A percentile compares a stretch with the other conserved stretches of the same genome.
Evolutionary conservation across 1,140 invertebrate species (phyloP).

Genomic region (Pinna nobilis): DNA sequence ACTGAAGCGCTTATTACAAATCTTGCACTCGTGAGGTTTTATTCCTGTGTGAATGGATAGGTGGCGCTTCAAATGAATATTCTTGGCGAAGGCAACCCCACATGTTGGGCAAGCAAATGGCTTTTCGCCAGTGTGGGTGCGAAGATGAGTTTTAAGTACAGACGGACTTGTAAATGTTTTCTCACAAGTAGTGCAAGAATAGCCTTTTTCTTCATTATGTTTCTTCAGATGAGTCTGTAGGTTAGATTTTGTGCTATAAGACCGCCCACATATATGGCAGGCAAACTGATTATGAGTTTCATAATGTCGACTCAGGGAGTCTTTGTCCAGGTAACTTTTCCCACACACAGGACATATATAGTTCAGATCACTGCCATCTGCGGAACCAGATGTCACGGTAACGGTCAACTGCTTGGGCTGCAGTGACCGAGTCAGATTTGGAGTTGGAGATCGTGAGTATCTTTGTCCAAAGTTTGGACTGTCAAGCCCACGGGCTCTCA

Average conservation of each 20-base stretch:
- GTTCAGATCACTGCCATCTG: slow-evolving; percentile 23
- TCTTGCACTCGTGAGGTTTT: slow-evolving; percentile 57
- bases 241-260: slow-evolving; percentile 74
- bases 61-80: slow-evolving; percentile 63
- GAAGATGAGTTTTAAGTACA: slow-evolving; percentile 85
- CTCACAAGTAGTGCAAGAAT: slow-evolving; percentile 80
- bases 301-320: slow-evolving; percentile 41
- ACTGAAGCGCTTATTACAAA: slow-evolving; percentile 61
- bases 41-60: slow-evolving; percentile 61
- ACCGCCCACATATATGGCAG: slow-evolving; percentile 48
- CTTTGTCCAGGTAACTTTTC: slow-evolving; percentile 44
- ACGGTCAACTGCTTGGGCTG: slow-evolving; percentile 20
- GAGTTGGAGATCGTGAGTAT: slow-evolving; percentile 6
- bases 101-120: slow-evolving; percentile 78
- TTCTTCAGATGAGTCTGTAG: slow-evolving; percentile 85
- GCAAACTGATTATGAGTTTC: slow-evolving; percentile 45
- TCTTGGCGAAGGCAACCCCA: slow-evolving; percentile 60
- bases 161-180: slow-evolving; percentile 92
- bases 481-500: slow-evolving; percentile 36
- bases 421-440: not conserved
- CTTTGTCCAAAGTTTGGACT: slow-evolving; percentile 22
- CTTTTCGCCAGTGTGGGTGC: slow-evolving; percentile 88
- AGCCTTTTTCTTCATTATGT: slow-evolving; percentile 54
- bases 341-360: slow-evolving; percentile 56
- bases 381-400: slow-evolving; percentile 26